Percentiles rank a stretch among this genome's conserved stretches.
These are phyloP conservation scores for Aleiodes leptofemur DNA, from an alignment of 2,888 invertebrate species.

Conservation along the genomic window DNA sequence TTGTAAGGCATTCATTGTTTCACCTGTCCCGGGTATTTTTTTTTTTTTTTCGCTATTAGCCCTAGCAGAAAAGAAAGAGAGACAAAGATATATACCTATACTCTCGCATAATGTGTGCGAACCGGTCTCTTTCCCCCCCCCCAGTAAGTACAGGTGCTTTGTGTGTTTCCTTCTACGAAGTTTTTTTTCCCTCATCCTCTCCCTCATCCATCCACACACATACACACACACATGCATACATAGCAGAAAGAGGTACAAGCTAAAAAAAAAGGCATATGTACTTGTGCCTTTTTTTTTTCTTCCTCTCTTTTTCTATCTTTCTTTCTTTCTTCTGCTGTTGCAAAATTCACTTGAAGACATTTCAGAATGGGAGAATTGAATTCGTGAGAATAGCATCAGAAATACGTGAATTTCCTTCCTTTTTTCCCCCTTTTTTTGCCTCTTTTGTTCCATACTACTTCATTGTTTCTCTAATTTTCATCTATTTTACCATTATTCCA, in stretches of 20 bases:
- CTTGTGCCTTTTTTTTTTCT: no score
- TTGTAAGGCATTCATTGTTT: neutral
- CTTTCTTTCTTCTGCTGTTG: no score
- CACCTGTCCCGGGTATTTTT: neutral
- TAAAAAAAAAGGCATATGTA: no score
- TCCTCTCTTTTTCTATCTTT: no score
- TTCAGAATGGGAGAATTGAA: no score
- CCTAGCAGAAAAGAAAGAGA: neutral
- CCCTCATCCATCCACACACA: constrained; percentile 8
- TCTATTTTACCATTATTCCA: no score
- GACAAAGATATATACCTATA: no score
- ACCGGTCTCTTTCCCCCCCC: constrained; percentile 16
- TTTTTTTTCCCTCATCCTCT: constrained; percentile 11
- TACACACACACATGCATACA: no score
- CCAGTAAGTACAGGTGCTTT: constrained; percentile 37
- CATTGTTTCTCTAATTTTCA: neutral
- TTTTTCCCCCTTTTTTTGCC: no score
- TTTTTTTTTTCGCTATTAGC: neutral
- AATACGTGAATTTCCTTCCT: neutral
- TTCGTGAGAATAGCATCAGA: constrained; percentile 39
- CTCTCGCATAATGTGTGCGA: constrained; percentile 21
- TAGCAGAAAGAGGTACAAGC: no score
- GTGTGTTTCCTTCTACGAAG: constrained; percentile 37
- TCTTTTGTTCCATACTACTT: neutral
- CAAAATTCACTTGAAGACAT: constrained; percentile 29